These are phyloP conservation scores for Dolichomitus sp. DNA, from an alignment of 2,888 invertebrate genomes.

Conservation along the genomic window DNA sequence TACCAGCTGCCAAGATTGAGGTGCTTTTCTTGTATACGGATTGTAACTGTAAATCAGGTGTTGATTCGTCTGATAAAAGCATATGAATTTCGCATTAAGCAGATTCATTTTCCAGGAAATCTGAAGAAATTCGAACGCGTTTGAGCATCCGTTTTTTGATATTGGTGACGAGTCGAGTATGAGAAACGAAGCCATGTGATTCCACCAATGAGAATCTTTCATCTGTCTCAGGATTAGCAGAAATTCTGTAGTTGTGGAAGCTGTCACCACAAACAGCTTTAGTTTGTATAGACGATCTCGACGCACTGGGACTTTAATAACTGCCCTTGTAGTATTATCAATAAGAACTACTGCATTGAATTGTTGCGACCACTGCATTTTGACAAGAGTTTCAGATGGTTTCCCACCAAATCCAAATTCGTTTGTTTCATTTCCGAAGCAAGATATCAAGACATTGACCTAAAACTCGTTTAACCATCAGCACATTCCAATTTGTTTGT, in stretches of 20 bases:
- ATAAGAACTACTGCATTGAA: neutral
- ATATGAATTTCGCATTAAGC: slow-evolving; percentile 60
- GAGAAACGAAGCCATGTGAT: slow-evolving; percentile 57
- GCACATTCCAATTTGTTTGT: neutral
- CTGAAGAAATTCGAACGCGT: slow-evolving; percentile 53
- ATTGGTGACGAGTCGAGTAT: slow-evolving; percentile 43
- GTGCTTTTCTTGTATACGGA: slow-evolving; percentile 18
- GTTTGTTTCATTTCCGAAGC: neutral
- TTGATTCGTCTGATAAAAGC: slow-evolving; percentile 42
- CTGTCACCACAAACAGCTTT: slow-evolving; percentile 1
- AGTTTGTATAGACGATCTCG: neutral
- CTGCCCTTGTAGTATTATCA: neutral
- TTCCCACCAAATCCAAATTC: neutral
- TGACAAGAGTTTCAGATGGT: neutral
- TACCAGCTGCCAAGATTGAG: slow-evolving; percentile 59
- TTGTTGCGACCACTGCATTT: neutral
- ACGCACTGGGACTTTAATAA: neutral
- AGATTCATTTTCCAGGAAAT: slow-evolving; percentile 43
- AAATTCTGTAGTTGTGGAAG: neutral
- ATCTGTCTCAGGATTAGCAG: neutral
- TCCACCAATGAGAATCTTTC: slow-evolving; percentile 68
- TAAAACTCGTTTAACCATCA: neutral
- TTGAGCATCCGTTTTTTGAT: slow-evolving; percentile 44
- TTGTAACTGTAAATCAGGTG: neutral
- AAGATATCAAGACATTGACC: neutral